Evolutionary conservation across 2,888 invertebrate species (phyloP).

Genomic region (Ischnura elegans): DNA sequence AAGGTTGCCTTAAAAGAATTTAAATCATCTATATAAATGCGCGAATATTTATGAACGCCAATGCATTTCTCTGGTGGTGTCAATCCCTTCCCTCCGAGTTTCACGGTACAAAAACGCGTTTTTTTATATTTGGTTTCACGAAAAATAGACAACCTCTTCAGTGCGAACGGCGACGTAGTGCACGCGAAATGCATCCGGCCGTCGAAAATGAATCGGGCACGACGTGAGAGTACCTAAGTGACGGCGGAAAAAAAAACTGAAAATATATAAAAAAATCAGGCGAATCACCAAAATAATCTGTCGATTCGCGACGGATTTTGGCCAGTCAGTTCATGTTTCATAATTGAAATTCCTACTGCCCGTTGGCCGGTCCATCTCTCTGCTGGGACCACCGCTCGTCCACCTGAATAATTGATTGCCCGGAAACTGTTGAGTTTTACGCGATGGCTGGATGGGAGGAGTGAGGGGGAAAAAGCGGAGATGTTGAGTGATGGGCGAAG

Average conservation of each 20-base stretch:
- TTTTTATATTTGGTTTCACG: background rate
- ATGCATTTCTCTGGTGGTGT: no score
- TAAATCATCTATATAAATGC: no score
- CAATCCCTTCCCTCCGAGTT: no score
- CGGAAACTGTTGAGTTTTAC: constrained; percentile 2
- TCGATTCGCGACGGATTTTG: background rate
- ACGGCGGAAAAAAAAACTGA: background rate
- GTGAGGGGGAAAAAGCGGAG: background rate
- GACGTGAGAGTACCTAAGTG: background rate
- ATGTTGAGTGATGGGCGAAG: constrained; percentile 34
- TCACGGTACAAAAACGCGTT: no score
- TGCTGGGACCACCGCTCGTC: background rate
- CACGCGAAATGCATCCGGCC: no score
- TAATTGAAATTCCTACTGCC: constrained; percentile 9
- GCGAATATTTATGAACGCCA: no score
- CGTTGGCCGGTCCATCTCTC: background rate
- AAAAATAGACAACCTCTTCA: no score
- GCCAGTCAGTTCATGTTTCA: constrained; percentile 19
- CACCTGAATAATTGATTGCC: constrained; percentile 42
- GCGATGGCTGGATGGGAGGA: background rate
- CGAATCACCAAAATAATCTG: background rate
- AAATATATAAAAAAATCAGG: background rate
- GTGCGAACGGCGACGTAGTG: no score
- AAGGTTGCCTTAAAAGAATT: background rate
- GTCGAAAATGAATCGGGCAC: no score